Percentiles rank a stretch among this genome's conserved stretches.
Evolutionary conservation across 1,140 invertebrate genomes (phyloP).

Genomic region (Galleria mellonella): DNA sequence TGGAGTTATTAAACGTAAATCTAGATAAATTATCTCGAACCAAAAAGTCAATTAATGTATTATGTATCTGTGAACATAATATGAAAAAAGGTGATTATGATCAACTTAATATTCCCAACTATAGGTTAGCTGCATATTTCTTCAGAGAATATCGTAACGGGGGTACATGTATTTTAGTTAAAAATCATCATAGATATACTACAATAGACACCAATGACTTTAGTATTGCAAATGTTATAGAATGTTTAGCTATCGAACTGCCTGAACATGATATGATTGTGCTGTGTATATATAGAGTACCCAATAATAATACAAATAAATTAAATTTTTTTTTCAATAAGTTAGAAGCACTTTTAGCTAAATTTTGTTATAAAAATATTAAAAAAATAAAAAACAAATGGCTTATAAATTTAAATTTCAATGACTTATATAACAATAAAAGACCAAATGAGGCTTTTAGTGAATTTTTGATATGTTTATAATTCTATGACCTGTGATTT

Average conservation of each 20-base stretch:
- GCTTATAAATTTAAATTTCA: neutral
- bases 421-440: no score
- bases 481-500: no score
- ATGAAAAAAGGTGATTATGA: conserved; percentile 3
- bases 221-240: no score
- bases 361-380: neutral
- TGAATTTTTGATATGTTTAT: no score
- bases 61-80: conserved; percentile 17
- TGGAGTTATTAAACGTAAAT: conserved; percentile 6
- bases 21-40: conserved; percentile 10
- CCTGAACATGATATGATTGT: conserved; percentile 6
- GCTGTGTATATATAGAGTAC: conserved; percentile 14
- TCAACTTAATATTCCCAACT: no score
- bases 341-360: no score
- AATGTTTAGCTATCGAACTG: conserved; percentile 1
- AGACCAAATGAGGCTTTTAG: no score
- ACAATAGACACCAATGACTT: conserved; percentile 1
- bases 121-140: no score
- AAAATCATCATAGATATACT: neutral
- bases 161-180: conserved; percentile 11
- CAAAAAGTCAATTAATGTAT: conserved; percentile 2
- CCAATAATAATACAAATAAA: neutral
- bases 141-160: conserved; percentile 7
- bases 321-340: conserved; percentile 2
- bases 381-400: conserved; percentile 7